Base-by-base conservation (phyloP, 2,113 vertebrate genomes). In the Macroglossus sobrinus region DNA sequence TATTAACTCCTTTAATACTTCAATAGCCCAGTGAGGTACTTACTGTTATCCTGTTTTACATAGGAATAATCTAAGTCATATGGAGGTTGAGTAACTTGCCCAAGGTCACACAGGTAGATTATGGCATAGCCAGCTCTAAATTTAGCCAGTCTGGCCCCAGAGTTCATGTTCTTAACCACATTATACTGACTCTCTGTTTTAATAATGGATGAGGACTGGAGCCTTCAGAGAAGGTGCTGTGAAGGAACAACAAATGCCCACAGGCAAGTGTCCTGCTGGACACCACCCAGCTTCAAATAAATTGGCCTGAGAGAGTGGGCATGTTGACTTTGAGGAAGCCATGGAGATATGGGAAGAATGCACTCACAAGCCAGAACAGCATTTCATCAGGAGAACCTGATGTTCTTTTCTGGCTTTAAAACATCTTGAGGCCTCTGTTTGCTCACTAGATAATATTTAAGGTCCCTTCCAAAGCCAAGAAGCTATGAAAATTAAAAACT, bases 361-460 rank as follows among this genome's bases (percentile, higher is more conserved):
- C 22, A 88, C 18, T 63, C 74, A 80, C 75, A 76, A 74, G 68
- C 16, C 0, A 2, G 75, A 96, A 89, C 6, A 15, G 12, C 69
- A 82, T 89, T 84, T 78, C 50, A 69, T 91, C 43, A 63, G 43
- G 28, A 82, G 74, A 93, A 95, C 72, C 84, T 26, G 68, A 26
- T 71, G 59, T 64, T 89, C 75, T 81, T 89, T 97, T 89, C 28
- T 53, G 26, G 35, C 55, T 94, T 82, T 68, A 75, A 91, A 55
- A 91, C 1, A 84, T 50, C 68, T 78, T 38, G 76, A 78, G 74
- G 6, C 78, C 50, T 89, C 78, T 81, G 24, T 86, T 82, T 84
- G 64, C 72, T 88, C 72, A 89, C 57, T 45, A 79, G 19, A 93
- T 95, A 93, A 89, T 94, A 96, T 84, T 95, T 96, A 92, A 94